Evolutionary conservation across 2,797 vertebrate genomes (phyloP).

Genomic region (Chromis chromis): DNA sequence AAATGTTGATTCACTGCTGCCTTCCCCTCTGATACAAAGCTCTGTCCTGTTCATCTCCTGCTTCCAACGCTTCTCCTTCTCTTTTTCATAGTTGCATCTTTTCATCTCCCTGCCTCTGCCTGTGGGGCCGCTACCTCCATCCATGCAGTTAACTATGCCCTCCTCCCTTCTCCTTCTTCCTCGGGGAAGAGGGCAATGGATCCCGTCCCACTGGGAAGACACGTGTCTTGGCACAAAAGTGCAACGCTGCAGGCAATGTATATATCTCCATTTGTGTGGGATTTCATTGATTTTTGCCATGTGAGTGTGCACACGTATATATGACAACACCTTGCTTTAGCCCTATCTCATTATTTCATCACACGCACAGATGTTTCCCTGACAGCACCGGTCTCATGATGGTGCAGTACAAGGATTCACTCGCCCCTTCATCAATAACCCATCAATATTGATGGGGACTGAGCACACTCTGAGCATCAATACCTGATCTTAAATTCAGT

Average conservation of each 20-base stretch:
- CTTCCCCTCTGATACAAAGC: constrained; percentile 54
- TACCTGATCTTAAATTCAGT: constrained; percentile 78
- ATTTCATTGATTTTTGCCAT: constrained; percentile 78
- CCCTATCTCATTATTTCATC: constrained; percentile 68
- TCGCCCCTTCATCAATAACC: constrained; percentile 82
- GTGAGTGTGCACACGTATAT: constrained; percentile 39
- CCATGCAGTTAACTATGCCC: constrained; percentile 58
- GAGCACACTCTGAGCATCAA: constrained; percentile 68
- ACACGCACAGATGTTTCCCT: constrained; percentile 52
- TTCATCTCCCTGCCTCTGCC: constrained; percentile 57
- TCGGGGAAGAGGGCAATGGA: constrained; percentile 58
- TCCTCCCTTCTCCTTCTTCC: constrained; percentile 62
- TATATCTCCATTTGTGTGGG: constrained; percentile 77
- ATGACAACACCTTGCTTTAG: constrained; percentile 54
- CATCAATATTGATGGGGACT: constrained; percentile 79
- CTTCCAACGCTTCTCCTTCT: constrained; percentile 43
- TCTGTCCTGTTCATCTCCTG: constrained; percentile 42
- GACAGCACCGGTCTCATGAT: constrained; percentile 54
- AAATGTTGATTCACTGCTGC: constrained; percentile 58
- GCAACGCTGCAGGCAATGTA: constrained; percentile 79
- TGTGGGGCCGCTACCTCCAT: constrained; percentile 52
- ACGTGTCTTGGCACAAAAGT: constrained; percentile 74
- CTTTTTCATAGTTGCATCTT: constrained; percentile 59
- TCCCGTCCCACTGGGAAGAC: constrained; percentile 70
- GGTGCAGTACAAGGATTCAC: constrained; percentile 65